phyloP scores from a whole-genome alignment of 2,888 invertebrate genomes.

The Gandaritis pyraliata region DNA sequence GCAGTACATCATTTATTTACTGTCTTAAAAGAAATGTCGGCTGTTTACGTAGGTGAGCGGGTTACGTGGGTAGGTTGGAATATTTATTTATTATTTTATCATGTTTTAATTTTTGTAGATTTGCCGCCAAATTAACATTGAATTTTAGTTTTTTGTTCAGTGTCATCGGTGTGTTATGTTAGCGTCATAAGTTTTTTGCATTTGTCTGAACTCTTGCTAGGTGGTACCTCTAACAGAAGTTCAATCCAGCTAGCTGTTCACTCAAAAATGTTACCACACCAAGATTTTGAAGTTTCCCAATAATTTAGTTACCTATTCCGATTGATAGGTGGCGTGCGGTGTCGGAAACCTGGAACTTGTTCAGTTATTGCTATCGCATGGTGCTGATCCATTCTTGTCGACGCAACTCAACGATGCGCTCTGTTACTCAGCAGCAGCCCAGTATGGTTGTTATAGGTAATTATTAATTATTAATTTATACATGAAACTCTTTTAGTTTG shows the following conservation, averaged over 20 bases:
- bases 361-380: slow-evolving; percentile 90
- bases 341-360: slow-evolving; percentile 92
- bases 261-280: slow-evolving; percentile 11
- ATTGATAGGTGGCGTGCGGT: slow-evolving; percentile 88
- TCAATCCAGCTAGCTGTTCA: slow-evolving; percentile 59
- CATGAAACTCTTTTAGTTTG: neutral
- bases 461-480: slow-evolving; percentile 41
- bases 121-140: too few relatives aligned
- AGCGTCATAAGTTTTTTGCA: too few relatives aligned
- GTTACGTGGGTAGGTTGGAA: too few relatives aligned
- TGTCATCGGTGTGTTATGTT: too few relatives aligned
- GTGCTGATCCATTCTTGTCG: slow-evolving; percentile 94
- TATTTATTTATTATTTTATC: too few relatives aligned
- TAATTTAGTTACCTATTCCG: neutral
- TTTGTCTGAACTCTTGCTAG: too few relatives aligned
- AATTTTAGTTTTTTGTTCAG: too few relatives aligned
- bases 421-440: slow-evolving; percentile 93
- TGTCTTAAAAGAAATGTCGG: too few relatives aligned
- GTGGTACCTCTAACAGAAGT: too few relatives aligned
- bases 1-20: too few relatives aligned
- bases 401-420: slow-evolving; percentile 93
- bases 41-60: too few relatives aligned
- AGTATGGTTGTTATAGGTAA: slow-evolving; percentile 92
- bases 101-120: too few relatives aligned
- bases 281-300: neutral